phyloP scores from a whole-genome alignment of 1,140 invertebrate species.

The Caenorhabditis briggsae region DNA sequence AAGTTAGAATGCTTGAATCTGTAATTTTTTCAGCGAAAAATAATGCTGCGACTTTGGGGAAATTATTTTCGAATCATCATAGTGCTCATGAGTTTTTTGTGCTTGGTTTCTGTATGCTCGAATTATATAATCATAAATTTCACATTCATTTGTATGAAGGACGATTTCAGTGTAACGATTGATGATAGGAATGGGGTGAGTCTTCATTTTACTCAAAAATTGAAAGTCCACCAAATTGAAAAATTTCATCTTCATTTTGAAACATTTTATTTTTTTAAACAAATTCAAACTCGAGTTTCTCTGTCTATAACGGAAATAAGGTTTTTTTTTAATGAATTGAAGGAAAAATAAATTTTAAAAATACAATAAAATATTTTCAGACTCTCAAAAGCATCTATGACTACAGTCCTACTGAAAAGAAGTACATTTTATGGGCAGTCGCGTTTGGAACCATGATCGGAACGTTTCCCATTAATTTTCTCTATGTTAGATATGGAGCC shows the following conservation, averaged over 20 bases:
- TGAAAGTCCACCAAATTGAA: too few species aligned
- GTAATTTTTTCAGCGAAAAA: background rate
- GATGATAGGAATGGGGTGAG: conserved; percentile 18
- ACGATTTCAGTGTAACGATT: conserved; percentile 7
- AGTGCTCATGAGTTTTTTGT: conserved; percentile 39
- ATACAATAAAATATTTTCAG: background rate
- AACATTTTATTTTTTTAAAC: too few species aligned
- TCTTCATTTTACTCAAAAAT: too few species aligned
- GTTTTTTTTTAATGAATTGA: too few species aligned
- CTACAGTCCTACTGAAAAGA: conserved; percentile 34
- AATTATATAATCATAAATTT: conserved; percentile 60
- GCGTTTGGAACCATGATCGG: conserved; percentile 60
- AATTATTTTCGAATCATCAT: conserved; percentile 49
- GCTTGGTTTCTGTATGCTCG: conserved; percentile 51
- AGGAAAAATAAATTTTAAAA: background rate
- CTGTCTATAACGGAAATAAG: too few species aligned
- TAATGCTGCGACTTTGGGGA: conserved; percentile 19
- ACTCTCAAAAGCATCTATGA: conserved; percentile 35
- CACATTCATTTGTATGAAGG: conserved; percentile 59
- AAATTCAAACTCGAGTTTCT: too few species aligned
- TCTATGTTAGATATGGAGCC: conserved; percentile 59
- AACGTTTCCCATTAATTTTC: conserved; percentile 59
- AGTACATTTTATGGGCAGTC: conserved; percentile 60
- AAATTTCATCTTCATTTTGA: background rate
- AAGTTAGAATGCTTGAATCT: too few species aligned